Evolutionary conservation across 2,888 invertebrate species (phyloP).

Genomic region (Ceramica pisi): DNA sequence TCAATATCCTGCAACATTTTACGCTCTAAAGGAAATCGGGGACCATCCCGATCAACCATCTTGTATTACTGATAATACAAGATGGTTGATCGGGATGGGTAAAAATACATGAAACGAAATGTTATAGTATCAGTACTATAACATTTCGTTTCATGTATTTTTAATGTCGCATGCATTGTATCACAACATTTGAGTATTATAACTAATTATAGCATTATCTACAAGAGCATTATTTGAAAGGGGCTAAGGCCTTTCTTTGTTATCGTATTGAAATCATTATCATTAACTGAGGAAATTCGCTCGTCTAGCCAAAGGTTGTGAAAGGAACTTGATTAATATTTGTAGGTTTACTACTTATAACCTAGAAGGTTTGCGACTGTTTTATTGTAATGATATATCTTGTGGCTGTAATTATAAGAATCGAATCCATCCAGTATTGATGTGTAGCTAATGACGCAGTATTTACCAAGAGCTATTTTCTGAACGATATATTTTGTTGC

Average conservation of each 20-base stretch:
- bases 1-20: constrained; percentile 40
- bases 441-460: constrained; percentile 35
- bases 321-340: constrained; percentile 7
- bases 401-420: constrained; percentile 7
- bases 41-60: constrained; percentile 15
- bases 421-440: constrained; percentile 15
- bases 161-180: background rate
- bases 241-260: constrained; percentile 12
- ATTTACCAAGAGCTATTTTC: constrained; percentile 42
- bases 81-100: constrained; percentile 17
- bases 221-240: background rate
- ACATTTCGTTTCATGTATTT: background rate
- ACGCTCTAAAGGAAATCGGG: constrained; percentile 18
- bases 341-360: background rate
- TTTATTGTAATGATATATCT: background rate
- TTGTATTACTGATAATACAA: constrained; percentile 6
- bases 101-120: too few species aligned
- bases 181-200: constrained; percentile 15
- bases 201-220: constrained; percentile 11
- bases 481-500: constrained; percentile 20
- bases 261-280: constrained; percentile 25
- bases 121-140: too few species aligned
- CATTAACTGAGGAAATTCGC: constrained; percentile 17
- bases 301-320: constrained; percentile 23
- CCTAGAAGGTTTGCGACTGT: background rate